Evolutionary conservation across 2,888 invertebrate genomes (phyloP), one percentile per base, ranked within the genome.

Genomic region (Ormyrus pomaceus): DNA sequence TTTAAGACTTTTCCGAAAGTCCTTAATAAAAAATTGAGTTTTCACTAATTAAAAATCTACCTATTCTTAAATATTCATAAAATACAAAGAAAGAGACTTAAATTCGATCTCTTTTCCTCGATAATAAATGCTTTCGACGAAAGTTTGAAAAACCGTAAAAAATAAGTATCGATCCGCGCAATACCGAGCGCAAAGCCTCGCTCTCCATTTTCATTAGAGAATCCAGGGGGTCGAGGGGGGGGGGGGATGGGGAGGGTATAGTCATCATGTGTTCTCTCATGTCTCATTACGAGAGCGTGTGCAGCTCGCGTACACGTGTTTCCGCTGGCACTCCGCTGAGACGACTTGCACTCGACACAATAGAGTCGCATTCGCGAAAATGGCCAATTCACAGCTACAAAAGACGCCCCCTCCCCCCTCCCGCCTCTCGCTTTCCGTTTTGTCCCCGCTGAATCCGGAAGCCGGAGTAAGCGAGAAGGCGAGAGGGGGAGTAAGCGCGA

Each of bases 321-420:
- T 70, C 50, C 61, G 48, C 19, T 19, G 19, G 51, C 45, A 9
- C 45, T 62, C 10, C 9, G 19, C 8, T 5, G 55, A 19, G 19
- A 19, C 19, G 19, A 19, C 19, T 19, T 19, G 19, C 19, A 19
- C 9, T 56, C 53, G 53, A 19, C 19, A 66, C 71, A 66, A 72
- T 71, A 56, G 70, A 19, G 58, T 19, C 19, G 19, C 51, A 46
- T 45, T 71, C 53, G 64, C 56, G 64, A 77, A 71, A 71, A 71
- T 65, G 64, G 64, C 19, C 77, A 51, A 70, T 77, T 76, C 71
- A 45, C 46, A 65, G 56, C 50, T 62, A 70, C 64, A 71, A 65
- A 71, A 71, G 58, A 53, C 59, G 53, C 6, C 1, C 51, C 19
- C 46, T 46, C 19, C 19, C 19, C 19, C 1, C 0, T 1, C 19